Conservation (phyloP, 2,113 vertebrate species). For the Daboia siamensis region DNA sequence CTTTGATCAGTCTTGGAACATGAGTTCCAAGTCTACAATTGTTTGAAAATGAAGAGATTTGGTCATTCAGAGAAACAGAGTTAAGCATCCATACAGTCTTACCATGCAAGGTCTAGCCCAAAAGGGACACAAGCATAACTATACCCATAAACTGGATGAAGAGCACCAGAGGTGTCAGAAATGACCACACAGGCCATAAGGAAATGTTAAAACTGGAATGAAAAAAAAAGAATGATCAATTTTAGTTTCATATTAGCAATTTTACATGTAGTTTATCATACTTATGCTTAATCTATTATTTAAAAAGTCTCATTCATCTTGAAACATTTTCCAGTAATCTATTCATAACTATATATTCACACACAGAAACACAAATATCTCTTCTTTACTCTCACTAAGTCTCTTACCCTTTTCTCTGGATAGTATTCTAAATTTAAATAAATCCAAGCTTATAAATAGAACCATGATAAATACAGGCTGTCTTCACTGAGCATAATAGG, state of each 20-base stretch:
- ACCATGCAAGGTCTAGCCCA: conserved; percentile 79
- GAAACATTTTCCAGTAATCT: background rate
- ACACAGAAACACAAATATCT: background rate
- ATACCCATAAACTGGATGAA: conserved; percentile 96
- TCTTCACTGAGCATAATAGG: background rate
- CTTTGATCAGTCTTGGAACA: background rate
- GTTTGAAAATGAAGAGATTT: background rate
- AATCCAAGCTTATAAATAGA: background rate
- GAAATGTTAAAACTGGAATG: conserved; percentile 87
- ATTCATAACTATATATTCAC: background rate
- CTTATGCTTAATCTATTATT: background rate
- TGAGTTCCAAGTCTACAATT: background rate
- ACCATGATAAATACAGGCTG: background rate
- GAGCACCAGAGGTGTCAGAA: conserved; percentile 88
- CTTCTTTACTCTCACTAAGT: background rate
- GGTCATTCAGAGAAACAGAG: background rate
- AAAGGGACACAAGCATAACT: conserved; percentile 90
- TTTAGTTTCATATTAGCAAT: background rate
- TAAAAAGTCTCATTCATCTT: background rate
- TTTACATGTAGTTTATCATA: background rate
- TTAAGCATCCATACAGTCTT: conserved; percentile 25
- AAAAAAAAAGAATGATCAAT: conserved; percentile 10
- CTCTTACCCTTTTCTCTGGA: background rate
- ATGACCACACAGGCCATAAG: conserved; percentile 90
- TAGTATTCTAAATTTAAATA: background rate